Evolutionary conservation across 2,888 invertebrate species (phyloP).

Genomic region (Acanthosepion esculentum): DNA sequence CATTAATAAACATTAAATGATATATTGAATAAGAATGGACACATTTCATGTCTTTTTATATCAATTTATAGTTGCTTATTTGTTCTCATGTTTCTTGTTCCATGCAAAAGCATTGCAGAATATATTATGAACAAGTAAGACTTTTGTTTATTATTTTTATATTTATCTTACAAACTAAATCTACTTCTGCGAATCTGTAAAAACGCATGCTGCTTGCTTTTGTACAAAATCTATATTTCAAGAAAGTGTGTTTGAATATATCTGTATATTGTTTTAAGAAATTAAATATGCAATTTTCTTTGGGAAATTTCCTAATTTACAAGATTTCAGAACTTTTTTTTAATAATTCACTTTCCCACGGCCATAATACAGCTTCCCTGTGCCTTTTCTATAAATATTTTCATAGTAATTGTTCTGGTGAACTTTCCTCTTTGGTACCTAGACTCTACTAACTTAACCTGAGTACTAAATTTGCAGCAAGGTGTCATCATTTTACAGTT

Average conservation of each 20-base stretch:
- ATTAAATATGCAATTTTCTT: not conserved
- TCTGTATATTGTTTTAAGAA: not conserved
- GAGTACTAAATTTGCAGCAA: no score
- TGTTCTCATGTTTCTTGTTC: slow-evolving; percentile 59
- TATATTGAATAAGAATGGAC: not conserved
- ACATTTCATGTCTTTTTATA: not conserved
- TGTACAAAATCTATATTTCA: not conserved
- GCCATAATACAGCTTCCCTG: no score
- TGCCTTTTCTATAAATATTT: no score
- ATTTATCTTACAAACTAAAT: not conserved
- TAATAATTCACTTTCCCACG: no score
- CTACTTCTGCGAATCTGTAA: not conserved
- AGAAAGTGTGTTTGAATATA: not conserved
- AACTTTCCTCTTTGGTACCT: no score
- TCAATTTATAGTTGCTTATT: not conserved
- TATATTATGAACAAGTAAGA: slow-evolving; percentile 71
- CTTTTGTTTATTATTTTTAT: slow-evolving; percentile 53
- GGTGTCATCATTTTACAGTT: no score
- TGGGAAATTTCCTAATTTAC: no score
- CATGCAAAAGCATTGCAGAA: slow-evolving; percentile 68
- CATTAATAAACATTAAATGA: not conserved
- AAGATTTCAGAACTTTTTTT: no score
- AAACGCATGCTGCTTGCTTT: slow-evolving; percentile 40
- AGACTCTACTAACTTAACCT: no score
- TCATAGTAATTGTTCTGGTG: no score